Percentiles rank a stretch among this genome's conserved stretches.
Evolutionary conservation across 2,888 invertebrate genomes (phyloP).

Genomic region (Onthophagus sagittarius): DNA sequence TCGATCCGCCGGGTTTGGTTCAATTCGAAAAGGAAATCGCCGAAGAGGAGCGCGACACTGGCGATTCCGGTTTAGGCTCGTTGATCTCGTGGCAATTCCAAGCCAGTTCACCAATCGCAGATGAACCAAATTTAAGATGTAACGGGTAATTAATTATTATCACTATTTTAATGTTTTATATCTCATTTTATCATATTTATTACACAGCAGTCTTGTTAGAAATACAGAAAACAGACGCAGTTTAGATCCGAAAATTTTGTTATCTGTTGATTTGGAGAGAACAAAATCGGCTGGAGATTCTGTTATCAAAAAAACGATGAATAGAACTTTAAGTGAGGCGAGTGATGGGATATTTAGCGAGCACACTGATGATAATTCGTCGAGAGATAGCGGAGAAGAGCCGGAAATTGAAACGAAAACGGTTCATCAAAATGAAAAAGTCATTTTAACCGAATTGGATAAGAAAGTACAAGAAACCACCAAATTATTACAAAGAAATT

Average conservation of each 20-base stretch:
- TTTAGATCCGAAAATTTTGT: slow-evolving; percentile 22
- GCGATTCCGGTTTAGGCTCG: slow-evolving; percentile 61
- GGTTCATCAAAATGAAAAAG: slow-evolving; percentile 26
- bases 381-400: slow-evolving; percentile 66
- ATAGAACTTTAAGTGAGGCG: slow-evolving; percentile 42
- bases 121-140: slow-evolving; percentile 33
- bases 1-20: slow-evolving; percentile 80
- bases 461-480: slow-evolving; percentile 68
- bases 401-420: slow-evolving; percentile 49
- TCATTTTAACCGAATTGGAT: slow-evolving; percentile 65
- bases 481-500: slow-evolving; percentile 68
- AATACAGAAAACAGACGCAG: slow-evolving; percentile 21
- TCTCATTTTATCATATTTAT: not conserved
- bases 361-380: slow-evolving; percentile 66
- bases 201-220: slow-evolving; percentile 13
- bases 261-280: slow-evolving; percentile 2
- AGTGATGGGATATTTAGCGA: slow-evolving; percentile 59
- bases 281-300: slow-evolving; percentile 15
- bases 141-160: slow-evolving; percentile 1
- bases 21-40: slow-evolving; percentile 84
- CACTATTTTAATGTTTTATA: not conserved
- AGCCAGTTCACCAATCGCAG: slow-evolving; percentile 48
- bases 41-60: slow-evolving; percentile 67
- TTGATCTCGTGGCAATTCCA: slow-evolving; percentile 69
- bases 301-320: slow-evolving; percentile 1